Base-by-base conservation (phyloP, 2,113 vertebrate species). In the Nesogale talazaci region DNA sequence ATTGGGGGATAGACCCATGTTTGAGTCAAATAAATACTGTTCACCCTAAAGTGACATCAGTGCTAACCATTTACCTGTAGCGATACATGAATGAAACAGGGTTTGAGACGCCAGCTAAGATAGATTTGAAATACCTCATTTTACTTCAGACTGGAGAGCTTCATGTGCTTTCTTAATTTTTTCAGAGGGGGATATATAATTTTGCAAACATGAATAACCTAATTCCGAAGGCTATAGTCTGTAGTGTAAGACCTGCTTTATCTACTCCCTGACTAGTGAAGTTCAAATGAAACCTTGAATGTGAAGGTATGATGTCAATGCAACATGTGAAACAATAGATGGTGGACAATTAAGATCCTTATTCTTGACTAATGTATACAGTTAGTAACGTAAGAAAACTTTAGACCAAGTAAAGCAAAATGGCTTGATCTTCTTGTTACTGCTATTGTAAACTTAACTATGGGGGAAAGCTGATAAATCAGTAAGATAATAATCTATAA, bases 301-400 rank as follows among this genome's bases (percentile, higher is more conserved):
- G 27, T 92, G 78, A 87, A 70, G 69, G 56, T 87, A 38, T n/a
- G 34, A 79, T 82, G 34, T 29, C 89, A 65, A 36, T 72, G 40
- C 29, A 79, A 72, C 75, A 67, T 87, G 27, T 95, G 42, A 93
- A 89, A 34, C 2, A 72, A 80, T 92, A 74, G 67, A 27, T 65
- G 70, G 80, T 42, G 86, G 4, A 0, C 78, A 86, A 77, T 94
- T 94, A 40, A 63, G 70, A 69, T 74, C 75, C 34, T 56, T 78
- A 19, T 63, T 36, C 40, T 61, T 65, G 27, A 46, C 25, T 86
- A 82, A 93, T 46, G 78, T 80, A 17, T 69, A 20, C 67, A 90
- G 25, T 52, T 38, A 34, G 79, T 63, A 79, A 42, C 2, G 15
- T 57, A 83, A 80, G 25, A 42, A 67, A 80, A 70, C 77, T 83